Conservation (phyloP, 2,888 invertebrate genomes). For the Dendrolimus pini region DNA sequence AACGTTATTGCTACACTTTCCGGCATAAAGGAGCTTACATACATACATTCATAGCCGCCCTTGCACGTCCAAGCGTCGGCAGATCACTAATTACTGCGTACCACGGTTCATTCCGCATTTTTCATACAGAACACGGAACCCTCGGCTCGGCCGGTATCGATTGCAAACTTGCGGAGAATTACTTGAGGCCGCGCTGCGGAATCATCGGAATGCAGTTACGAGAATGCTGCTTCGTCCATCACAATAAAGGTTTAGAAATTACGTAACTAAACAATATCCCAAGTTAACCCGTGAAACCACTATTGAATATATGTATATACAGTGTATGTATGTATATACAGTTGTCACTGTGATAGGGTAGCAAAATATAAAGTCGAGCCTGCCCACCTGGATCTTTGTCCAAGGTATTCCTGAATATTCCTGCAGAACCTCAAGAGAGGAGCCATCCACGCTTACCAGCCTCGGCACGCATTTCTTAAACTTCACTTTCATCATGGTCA, state of each 20-base stretch:
- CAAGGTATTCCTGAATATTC: too few species aligned
- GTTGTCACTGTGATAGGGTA: too few species aligned
- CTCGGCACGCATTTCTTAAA: too few species aligned
- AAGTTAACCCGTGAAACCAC: too few species aligned
- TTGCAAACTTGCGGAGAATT: conserved; percentile 45
- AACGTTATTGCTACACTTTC: conserved; percentile 23
- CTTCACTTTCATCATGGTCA: too few species aligned
- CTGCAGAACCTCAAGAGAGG: too few species aligned
- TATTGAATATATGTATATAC: too few species aligned
- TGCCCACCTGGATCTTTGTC: too few species aligned
- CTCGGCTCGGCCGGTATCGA: conserved; percentile 48
- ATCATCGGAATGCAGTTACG: conserved; percentile 36
- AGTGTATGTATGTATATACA: too few species aligned
- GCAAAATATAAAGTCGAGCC: too few species aligned
- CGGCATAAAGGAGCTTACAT: conserved; percentile 14
- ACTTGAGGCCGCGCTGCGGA: conserved; percentile 27
- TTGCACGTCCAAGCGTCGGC: conserved; percentile 23
- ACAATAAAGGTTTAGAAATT: conserved; percentile 20
- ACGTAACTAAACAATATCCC: conserved; percentile 9
- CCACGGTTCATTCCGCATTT: conserved; percentile 44
- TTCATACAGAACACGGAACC: conserved; percentile 68
- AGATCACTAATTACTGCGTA: conserved; percentile 61
- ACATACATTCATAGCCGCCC: conserved; percentile 8
- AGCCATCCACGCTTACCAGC: too few species aligned
- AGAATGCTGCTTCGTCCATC: conserved; percentile 23